Evolutionary conservation across 2,797 vertebrate species (phyloP).

Genomic region (Pteropus rufus): DNA sequence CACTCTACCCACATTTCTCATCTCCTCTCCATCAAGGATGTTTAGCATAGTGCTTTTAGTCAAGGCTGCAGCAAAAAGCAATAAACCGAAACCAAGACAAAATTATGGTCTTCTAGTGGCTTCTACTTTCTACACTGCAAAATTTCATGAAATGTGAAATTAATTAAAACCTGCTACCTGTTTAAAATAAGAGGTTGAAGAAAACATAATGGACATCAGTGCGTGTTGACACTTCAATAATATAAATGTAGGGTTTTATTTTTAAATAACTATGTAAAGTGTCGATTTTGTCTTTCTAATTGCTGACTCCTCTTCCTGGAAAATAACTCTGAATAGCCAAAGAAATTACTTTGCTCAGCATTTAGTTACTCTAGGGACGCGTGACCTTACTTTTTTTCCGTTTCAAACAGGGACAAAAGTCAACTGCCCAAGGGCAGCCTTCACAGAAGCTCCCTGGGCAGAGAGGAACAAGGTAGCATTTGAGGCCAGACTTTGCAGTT

Average conservation of each 20-base stretch:
- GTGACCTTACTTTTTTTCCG: neutral
- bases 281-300: neutral
- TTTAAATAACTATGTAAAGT: neutral
- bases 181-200: neutral
- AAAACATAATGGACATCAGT: neutral
- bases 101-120: neutral
- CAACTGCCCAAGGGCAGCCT: neutral
- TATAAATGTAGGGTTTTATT: neutral
- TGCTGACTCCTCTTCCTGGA: conserved; percentile 14
- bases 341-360: neutral
- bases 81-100: neutral
- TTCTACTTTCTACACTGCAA: neutral
- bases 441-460: neutral
- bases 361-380: neutral
- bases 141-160: neutral
- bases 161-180: neutral
- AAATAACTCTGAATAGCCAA: conserved; percentile 39
- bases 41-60: neutral
- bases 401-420: conserved; percentile 9
- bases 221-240: neutral
- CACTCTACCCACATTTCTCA: neutral
- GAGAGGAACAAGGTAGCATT: neutral
- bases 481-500: neutral
- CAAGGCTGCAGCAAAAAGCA: neutral
- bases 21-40: neutral